These are phyloP conservation scores for Montipora capitata DNA, from an alignment of 92 coral and sea anemone species.

Conservation along the genomic window DNA sequence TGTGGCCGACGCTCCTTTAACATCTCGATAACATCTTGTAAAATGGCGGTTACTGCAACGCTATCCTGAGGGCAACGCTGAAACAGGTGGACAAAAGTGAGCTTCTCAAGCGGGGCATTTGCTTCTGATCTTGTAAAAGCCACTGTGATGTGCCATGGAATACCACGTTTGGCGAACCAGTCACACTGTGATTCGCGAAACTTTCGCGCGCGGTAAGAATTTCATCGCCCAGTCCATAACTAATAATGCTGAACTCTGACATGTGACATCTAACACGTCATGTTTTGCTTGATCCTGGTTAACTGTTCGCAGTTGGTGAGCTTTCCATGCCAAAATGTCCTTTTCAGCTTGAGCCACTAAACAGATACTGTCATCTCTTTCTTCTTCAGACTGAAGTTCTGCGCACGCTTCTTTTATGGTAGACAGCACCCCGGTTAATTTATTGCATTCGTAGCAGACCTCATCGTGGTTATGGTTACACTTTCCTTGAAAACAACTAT, in stretches of 20 bases:
- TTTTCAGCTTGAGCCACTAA: conserved; percentile 7
- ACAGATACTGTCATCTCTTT: no score
- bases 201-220: not conserved
- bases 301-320: conserved; percentile 40
- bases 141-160: not conserved
- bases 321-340: conserved; percentile 38
- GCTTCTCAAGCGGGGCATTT: conserved; percentile 17
- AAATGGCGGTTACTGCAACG: conserved; percentile 30
- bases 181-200: conserved; percentile 3
- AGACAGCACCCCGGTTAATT: no score
- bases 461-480: no score
- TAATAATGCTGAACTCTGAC: no score
- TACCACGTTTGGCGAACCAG: conserved; percentile 25
- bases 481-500: no score
- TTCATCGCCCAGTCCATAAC: conserved; percentile 53
- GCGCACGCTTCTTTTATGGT: no score
- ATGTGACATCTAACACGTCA: conserved; percentile 10
- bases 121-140: conserved; percentile 55
- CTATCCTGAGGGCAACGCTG: conserved; percentile 30
- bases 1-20: conserved; percentile 25
- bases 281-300: conserved; percentile 43
- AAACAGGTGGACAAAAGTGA: conserved; percentile 15
- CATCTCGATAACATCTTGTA: conserved; percentile 18
- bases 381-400: no score
- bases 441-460: no score